Evolutionary conservation across 2,113 vertebrate genomes (phyloP), one percentile per base, ranked within the genome.

Genomic region (Myxocyprinus asiaticus): DNA sequence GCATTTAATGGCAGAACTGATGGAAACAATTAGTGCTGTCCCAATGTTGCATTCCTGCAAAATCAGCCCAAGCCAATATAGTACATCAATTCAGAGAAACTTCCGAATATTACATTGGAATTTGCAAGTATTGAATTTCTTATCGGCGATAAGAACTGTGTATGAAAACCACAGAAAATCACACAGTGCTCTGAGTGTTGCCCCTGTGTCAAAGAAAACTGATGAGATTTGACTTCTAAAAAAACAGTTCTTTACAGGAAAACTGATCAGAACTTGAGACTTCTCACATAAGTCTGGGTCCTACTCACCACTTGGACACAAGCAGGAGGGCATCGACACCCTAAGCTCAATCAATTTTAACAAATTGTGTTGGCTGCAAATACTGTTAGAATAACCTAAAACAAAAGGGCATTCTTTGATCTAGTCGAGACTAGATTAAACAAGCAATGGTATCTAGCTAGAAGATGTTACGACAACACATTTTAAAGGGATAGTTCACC

Each of bases 321-420:
- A 89, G 67, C 92, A 88, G 65, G 90, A 87, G n/a, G 89, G 90
- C 62, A 91, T 84, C 82, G 91, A 90, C 77, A 92, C 82, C 91
- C 83, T 94, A 90, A 93, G 90, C 83, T 94, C 94, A 79, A 89
- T 89, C 87, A 89, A 94, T 89, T 94, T 89, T 90, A 91, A 94
- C 94, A 95, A 92, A 90, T 90, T 90, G 75, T 89, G 91, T 3
- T 90, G 94, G 87, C 95, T 95, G 88, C 84, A 94, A 92, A 86
- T 81, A 87, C 94, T 87, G 87, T 62, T 90, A 85, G 85, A 92
- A 88, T 92, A 91, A 93, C 94, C 96, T 96, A 88, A 84, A 90
- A 90, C 92, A 80, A 94, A 88, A 87, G 71, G 75, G 88, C 11
- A 76, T 65, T 14, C 58, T 75, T 73, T 33, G 22, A 33, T 33